Conservation (phyloP, 2,113 vertebrate genomes). For the Lophotis ruficrista region DNA sequence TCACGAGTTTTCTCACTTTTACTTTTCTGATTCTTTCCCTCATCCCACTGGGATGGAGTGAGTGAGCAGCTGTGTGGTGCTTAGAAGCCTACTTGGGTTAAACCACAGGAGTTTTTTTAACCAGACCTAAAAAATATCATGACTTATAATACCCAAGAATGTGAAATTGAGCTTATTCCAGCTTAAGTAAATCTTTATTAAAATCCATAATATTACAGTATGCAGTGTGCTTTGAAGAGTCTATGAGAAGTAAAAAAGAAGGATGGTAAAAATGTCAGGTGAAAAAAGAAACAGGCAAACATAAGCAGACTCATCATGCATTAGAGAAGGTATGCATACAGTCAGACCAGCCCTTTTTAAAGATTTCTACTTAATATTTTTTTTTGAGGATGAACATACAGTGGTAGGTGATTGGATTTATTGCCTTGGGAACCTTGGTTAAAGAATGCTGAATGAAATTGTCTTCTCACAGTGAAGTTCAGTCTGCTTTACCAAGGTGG, state of each 20-base stretch:
- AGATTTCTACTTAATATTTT: neutral
- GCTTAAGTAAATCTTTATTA: neutral
- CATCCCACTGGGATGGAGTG: fast-evolving
- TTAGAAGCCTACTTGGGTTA: neutral
- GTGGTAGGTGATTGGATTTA: neutral
- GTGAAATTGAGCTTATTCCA: neutral
- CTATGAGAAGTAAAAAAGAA: neutral
- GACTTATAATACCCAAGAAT: neutral
- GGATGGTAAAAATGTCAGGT: neutral
- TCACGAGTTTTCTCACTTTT: neutral
- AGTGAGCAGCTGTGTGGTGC: neutral
- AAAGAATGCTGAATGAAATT: neutral
- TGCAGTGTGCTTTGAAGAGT: neutral
- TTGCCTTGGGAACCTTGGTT: neutral
- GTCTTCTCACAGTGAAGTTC: neutral
- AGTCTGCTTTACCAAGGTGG: neutral
- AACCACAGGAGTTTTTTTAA: neutral
- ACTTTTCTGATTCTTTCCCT: neutral
- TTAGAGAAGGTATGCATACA: neutral
- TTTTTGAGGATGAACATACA: neutral
- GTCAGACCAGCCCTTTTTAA: neutral
- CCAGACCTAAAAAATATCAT: neutral
- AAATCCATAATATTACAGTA: neutral
- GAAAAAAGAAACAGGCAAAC: neutral
- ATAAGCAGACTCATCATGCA: neutral